Percentiles rank a stretch among this genome's conserved stretches.
These are phyloP conservation scores for Trachurus trachurus DNA, from an alignment of 2,797 vertebrate genomes.

Conservation along the genomic window DNA sequence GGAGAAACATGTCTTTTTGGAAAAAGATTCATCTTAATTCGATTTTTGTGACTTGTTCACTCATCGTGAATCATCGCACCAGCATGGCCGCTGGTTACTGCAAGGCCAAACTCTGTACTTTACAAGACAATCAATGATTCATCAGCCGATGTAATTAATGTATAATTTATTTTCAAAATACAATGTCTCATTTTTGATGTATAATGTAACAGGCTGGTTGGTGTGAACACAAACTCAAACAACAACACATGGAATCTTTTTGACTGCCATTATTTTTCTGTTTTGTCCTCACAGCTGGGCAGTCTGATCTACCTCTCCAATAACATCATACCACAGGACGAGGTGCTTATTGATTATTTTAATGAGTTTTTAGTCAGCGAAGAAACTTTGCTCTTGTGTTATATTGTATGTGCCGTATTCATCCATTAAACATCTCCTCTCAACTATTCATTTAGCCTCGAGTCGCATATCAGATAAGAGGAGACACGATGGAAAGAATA, in stretches of 20 bases:
- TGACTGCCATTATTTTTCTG: background rate
- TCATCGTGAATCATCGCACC: background rate
- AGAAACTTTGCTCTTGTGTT: background rate
- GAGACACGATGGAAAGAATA: conserved; percentile 67
- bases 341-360: conserved; percentile 65
- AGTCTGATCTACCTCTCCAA: conserved; percentile 88
- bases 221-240: conserved; percentile 1
- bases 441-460: conserved; percentile 63
- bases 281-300: conserved; percentile 88
- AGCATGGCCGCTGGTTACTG: background rate
- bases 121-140: conserved; percentile 11
- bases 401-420: background rate
- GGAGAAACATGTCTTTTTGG: background rate
- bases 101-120: background rate
- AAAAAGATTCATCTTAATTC: background rate
- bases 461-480: conserved; percentile 68
- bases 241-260: conserved; percentile 41
- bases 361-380: background rate
- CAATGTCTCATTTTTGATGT: background rate
- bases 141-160: background rate
- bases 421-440: background rate
- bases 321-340: conserved; percentile 83
- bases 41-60: background rate
- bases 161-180: background rate
- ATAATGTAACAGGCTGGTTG: background rate